Base-by-base conservation (phyloP, 2,888 invertebrate species). In the Eupsilia transversa region DNA sequence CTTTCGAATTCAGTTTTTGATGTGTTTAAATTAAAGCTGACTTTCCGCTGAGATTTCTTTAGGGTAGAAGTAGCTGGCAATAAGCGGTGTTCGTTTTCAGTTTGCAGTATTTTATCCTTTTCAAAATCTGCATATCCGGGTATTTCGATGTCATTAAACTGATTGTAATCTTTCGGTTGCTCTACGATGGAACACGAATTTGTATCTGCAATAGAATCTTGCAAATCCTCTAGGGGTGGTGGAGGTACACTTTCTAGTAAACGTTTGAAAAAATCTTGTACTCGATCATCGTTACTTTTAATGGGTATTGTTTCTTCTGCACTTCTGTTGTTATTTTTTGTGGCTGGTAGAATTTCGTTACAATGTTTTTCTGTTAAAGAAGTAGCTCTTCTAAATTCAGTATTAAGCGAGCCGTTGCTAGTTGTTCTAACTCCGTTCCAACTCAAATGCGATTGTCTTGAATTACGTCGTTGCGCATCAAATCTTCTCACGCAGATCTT, bases 61-160 rank as follows among this genome's bases (percentile, higher is more conserved):
- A 95, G 79, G 27, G 95, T 95, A 0, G 96, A 96, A 10, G 94
- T 92, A n/a, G 85, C 74, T 30, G 92, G 92, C 20, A 87, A 82
- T 56, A 86, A 67, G 43, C 59, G 86, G 52, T 86, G 75, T 69
- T 91, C 89, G 49, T 86, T 84, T 57, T 83, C 87, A 4, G 76
- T 80, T 82, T 90, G 80, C 20, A 87, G 64, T 66, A 93, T 88
- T 87, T 93, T 93, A 57, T 91, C 87, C 30, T 89, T 92, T 84
- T 92, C 93, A 79, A 96, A 96, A 57, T 94, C 94, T 27, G 86
- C 85, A 77, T 96, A 95, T 74, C 93, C 92, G 6, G 94, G 94
- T 67, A 95, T 43, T 38, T 93, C 93, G 17, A 94, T 85, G 38
- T 93, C 91, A 57, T 90, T 88, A 27, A 93, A 90, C 61, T 92